A percentile compares a stretch with the other conserved stretches of the same genome.
phyloP scores from a whole-genome alignment of 2,797 vertebrate species.

The Macropus fuliginosus region DNA sequence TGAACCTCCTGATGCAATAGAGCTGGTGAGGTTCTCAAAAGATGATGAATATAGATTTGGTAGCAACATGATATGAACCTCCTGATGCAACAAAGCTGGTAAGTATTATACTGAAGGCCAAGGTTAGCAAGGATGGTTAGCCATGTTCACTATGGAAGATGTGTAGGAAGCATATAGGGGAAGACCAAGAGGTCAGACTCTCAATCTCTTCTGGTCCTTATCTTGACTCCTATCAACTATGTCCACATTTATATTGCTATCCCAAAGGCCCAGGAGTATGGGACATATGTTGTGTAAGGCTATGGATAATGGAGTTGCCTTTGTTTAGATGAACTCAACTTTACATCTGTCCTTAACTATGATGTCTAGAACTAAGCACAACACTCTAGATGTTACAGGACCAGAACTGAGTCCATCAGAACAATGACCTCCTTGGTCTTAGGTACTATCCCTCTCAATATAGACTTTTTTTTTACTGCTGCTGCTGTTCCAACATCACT shows the following conservation, averaged over 20 bases:
- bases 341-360: no score
- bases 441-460: no score
- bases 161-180: no score
- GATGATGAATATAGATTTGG: not conserved
- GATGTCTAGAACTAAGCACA: no score
- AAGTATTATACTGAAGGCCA: not conserved
- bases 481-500: no score
- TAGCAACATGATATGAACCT: not conserved
- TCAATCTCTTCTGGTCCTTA: not conserved
- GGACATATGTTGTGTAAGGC: no score
- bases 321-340: no score
- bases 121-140: not conserved
- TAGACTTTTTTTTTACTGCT: no score
- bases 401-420: no score
- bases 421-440: no score
- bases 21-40: not conserved
- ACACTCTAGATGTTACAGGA: no score
- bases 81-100: not conserved
- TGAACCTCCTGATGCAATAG: not conserved
- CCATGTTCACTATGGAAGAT: not conserved
- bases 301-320: no score
- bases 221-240: not conserved
- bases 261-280: not conserved
- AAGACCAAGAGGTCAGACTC: not conserved
- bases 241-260: not conserved